Conservation (phyloP, 2,888 invertebrate species). For the Glaucopsyche alexis region DNA sequence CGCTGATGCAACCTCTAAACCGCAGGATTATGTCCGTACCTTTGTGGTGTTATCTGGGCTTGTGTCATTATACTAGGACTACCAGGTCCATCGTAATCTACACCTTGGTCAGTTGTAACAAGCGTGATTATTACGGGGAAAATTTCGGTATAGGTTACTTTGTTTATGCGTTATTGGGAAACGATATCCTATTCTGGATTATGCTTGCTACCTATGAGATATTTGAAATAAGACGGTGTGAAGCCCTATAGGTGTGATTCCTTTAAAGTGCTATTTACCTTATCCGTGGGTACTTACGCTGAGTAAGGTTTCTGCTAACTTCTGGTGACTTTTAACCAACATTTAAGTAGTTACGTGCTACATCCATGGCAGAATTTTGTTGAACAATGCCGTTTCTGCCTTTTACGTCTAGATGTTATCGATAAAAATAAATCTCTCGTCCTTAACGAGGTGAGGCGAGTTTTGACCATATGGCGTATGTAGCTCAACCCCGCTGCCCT, state of each 20-base stretch:
- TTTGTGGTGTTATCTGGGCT: constrained; percentile 9
- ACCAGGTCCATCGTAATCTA: neutral
- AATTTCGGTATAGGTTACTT: neutral
- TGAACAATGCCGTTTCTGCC: constrained; percentile 1
- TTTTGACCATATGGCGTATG: constrained; percentile 27
- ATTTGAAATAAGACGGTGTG: no score
- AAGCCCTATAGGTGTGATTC: no score
- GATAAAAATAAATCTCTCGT: neutral
- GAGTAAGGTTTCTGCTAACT: no score
- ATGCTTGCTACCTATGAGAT: neutral
- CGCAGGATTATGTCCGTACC: constrained; percentile 20
- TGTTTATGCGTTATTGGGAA: neutral
- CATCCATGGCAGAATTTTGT: neutral
- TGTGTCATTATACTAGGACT: neutral
- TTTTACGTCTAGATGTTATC: neutral
- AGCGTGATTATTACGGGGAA: neutral
- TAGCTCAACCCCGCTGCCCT: constrained; percentile 19
- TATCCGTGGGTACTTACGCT: no score
- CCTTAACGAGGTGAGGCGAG: constrained; percentile 12
- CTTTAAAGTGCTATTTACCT: no score
- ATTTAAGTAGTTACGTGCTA: neutral
- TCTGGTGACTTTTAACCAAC: no score
- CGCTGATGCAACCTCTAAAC: constrained; percentile 4
- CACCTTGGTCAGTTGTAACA: neutral
- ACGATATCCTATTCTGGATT: neutral